phyloP scores from a whole-genome alignment of 2,797 vertebrate species.

The Craterocephalus amniculus region DNA sequence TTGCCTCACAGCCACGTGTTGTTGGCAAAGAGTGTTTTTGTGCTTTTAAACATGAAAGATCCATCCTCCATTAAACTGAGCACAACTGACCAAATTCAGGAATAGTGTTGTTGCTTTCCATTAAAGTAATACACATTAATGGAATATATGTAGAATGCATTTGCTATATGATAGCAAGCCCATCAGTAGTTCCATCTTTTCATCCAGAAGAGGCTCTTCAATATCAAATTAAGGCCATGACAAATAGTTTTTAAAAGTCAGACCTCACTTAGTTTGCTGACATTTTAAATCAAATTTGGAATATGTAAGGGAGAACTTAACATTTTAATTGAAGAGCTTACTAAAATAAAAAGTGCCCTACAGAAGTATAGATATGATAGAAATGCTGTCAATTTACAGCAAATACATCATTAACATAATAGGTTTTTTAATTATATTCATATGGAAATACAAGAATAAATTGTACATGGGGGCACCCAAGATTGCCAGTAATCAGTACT shows the following conservation, averaged over 20 bases:
- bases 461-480: not conserved
- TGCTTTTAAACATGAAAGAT: slow-evolving; percentile 7
- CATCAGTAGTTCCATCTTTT: slow-evolving; percentile 30
- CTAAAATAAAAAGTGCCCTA: not conserved
- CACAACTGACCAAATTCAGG: slow-evolving; percentile 26
- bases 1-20: slow-evolving; percentile 37
- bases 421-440: not conserved
- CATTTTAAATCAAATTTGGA: slow-evolving; percentile 14
- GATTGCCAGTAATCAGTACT: not conserved
- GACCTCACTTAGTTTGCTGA: not conserved
- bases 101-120: slow-evolving; percentile 19
- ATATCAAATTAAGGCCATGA: slow-evolving; percentile 28
- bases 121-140: slow-evolving; percentile 35
- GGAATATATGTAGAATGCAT: slow-evolving; percentile 33
- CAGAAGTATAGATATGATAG: not conserved
- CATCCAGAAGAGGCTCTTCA: slow-evolving; percentile 14
- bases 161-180: slow-evolving; percentile 16
- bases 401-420: not conserved
- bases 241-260: slow-evolving; percentile 13
- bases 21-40: slow-evolving; percentile 23
- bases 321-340: slow-evolving; percentile 10
- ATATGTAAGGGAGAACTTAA: slow-evolving; percentile 15
- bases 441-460: not conserved
- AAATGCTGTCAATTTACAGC: slow-evolving; percentile 4
- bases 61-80: slow-evolving; percentile 24